A percentile compares a stretch with the other conserved stretches of the same genome.
These are phyloP conservation scores for Heteractis magnifica DNA, from an alignment of 92 coral and sea anemone genomes.

Conservation along the genomic window DNA sequence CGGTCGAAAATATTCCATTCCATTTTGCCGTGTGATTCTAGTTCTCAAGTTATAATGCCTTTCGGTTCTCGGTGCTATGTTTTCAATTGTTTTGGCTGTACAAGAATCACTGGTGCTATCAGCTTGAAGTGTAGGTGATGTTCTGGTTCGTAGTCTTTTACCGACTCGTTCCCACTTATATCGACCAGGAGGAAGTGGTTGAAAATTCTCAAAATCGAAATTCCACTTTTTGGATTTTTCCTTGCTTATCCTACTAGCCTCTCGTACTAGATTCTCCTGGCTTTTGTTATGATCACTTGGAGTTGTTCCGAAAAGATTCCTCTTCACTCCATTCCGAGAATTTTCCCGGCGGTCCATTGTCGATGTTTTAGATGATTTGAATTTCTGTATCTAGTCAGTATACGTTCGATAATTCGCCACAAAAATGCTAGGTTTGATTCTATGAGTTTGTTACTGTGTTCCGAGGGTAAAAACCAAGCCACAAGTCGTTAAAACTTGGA, in stretches of 20 bases:
- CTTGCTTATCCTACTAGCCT: conserved; percentile 40
- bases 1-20: conserved; percentile 28
- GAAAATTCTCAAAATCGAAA: conserved; percentile 83
- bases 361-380: neutral
- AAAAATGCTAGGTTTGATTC: neutral
- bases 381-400: neutral
- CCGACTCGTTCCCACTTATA: conserved; percentile 87
- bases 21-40: conserved; percentile 15
- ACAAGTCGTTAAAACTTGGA: neutral
- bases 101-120: neutral
- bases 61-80: conserved; percentile 15
- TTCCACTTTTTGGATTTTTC: conserved; percentile 86
- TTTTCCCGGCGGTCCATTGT: conserved; percentile 30
- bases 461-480: neutral
- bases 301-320: conserved; percentile 73
- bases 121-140: conserved; percentile 36
- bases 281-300: conserved; percentile 67
- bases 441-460: neutral
- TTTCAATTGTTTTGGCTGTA: conserved; percentile 25
- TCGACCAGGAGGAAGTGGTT: conserved; percentile 85
- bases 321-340: conserved; percentile 47
- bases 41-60: conserved; percentile 59
- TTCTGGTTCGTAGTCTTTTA: conserved; percentile 60
- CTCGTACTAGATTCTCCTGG: conserved; percentile 55
- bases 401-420: neutral